A percentile compares a stretch with the other conserved stretches of the same genome.
phyloP scores from a whole-genome alignment of 2,888 invertebrate species.

The Hirtodrosophila confusa region DNA sequence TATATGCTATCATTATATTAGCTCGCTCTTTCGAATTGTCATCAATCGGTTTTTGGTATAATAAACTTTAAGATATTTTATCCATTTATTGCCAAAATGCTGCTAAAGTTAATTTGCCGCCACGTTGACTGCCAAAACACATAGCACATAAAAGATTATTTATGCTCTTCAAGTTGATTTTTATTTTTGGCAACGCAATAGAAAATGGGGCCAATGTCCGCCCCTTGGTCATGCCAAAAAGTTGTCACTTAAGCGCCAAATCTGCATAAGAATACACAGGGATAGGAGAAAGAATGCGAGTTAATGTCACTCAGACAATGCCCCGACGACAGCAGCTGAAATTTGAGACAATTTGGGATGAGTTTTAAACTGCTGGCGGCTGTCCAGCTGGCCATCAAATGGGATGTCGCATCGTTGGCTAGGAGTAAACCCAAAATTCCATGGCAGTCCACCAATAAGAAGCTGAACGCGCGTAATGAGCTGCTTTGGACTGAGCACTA shows the following conservation, averaged over 20 bases:
- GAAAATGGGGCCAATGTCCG: neutral
- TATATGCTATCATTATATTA: slow-evolving; percentile 24
- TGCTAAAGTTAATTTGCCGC: slow-evolving; percentile 68
- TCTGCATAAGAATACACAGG: slow-evolving; percentile 58
- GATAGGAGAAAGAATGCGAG: slow-evolving; percentile 41
- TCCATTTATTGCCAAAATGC: slow-evolving; percentile 55
- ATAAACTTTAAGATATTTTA: slow-evolving; percentile 48
- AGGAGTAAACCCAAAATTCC: slow-evolving; percentile 33
- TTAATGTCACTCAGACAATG: slow-evolving; percentile 61
- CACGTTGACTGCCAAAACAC: slow-evolving; percentile 47
- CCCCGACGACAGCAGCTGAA: slow-evolving; percentile 53
- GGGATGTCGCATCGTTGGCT: slow-evolving; percentile 39
- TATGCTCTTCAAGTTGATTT: slow-evolving; percentile 56
- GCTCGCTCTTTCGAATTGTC: slow-evolving; percentile 26
- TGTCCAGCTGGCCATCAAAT: slow-evolving; percentile 54
- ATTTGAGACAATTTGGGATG: slow-evolving; percentile 73
- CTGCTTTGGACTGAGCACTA: neutral
- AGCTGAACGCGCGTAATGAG: slow-evolving; percentile 42
- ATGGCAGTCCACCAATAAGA: slow-evolving; percentile 20
- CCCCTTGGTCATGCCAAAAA: too few species aligned
- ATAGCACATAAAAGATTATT: slow-evolving; percentile 65
- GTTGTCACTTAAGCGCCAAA: slow-evolving; percentile 44
- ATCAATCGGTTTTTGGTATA: slow-evolving; percentile 54
- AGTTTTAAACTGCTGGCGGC: slow-evolving; percentile 59
- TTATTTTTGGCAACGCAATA: slow-evolving; percentile 15